Evolutionary conservation across 2,113 vertebrate genomes (phyloP), one percentile per base, ranked within the genome.

Genomic region (Callaeas wilsoni): DNA sequence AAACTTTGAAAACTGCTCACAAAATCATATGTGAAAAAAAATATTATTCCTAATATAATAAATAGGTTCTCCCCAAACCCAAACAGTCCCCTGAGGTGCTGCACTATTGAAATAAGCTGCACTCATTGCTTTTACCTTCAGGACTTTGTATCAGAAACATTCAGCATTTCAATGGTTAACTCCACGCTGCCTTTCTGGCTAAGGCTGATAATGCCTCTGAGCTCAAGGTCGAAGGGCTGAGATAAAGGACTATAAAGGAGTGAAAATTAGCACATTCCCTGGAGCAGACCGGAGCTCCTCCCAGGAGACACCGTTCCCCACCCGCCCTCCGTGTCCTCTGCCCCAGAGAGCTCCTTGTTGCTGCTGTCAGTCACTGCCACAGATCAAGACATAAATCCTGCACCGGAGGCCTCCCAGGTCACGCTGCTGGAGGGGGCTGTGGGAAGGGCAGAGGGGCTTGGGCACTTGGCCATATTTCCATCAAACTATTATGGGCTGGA

Each of bases 301-400:
- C 91, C 81, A 84, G 87, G 78, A 96, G 27, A 50, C 80, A 64
- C 16, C 37, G 57, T 30, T 83, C 85, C 94, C 56, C 76, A 64
- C 5, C 5, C 7, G 3, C 25, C 23, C 78, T 41, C 65, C 87
- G 89, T 62, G 96, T 98, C 97, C 97, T 96, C 95, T 84, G 83
- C 90, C 89, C 81, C 82, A 68, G 53, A 67, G 79, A 90, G 78
- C 81, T 93, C 96, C 95, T 97, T 83, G 97, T 90, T 94, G 97
- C 91, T 93, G 93, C 95, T 83, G 95, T 91, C 85, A 91, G 86
- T 96, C 97, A 96, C 93, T 77, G 94, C 79, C 95, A 98, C 97
- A 93, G 96, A 98, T 96, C 95, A 96, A 87, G 97, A 76, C 53
- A 97, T 57, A 98, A 98, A 98, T 98, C 97, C 97, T 97, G 87